These are phyloP conservation scores for Diceros bicornis DNA, from an alignment of 2,797 vertebrate genomes.

Conservation along the genomic window DNA sequence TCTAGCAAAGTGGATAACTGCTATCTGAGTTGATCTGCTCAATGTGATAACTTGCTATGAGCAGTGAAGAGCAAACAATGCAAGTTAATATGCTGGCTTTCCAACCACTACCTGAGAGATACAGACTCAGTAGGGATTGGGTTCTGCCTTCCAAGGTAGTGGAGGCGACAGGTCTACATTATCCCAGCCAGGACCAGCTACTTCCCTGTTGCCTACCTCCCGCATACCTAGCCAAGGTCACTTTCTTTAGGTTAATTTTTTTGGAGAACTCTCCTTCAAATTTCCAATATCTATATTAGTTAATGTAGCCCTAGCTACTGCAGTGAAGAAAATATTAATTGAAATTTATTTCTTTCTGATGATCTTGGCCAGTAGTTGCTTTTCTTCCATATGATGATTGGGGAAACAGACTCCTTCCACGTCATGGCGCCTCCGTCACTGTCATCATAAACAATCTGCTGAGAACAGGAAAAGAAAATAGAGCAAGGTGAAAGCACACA, in stretches of 20 bases:
- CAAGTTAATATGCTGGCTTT: background rate
- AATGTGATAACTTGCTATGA: background rate
- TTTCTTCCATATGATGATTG: background rate
- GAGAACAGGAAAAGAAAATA: background rate
- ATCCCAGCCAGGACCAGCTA: fast-evolving
- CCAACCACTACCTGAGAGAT: background rate
- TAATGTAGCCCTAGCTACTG: background rate
- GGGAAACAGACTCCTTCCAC: background rate
- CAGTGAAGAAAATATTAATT: background rate
- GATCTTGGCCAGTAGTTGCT: background rate
- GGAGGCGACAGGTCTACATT: background rate
- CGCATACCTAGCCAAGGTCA: background rate
- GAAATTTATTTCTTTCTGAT: background rate
- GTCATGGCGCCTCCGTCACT: background rate
- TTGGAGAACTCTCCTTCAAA: background rate
- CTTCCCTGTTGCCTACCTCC: background rate
- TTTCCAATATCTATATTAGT: background rate
- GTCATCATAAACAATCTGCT: background rate
- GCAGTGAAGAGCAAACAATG: background rate
- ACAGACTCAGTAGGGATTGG: background rate
- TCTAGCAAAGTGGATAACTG: background rate
- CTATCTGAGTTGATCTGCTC: background rate
- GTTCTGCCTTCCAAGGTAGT: background rate
- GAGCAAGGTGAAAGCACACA: background rate
- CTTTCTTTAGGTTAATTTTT: background rate